Base-by-base conservation (phyloP, 1,140 invertebrate species). In the Prorops nasuta region DNA sequence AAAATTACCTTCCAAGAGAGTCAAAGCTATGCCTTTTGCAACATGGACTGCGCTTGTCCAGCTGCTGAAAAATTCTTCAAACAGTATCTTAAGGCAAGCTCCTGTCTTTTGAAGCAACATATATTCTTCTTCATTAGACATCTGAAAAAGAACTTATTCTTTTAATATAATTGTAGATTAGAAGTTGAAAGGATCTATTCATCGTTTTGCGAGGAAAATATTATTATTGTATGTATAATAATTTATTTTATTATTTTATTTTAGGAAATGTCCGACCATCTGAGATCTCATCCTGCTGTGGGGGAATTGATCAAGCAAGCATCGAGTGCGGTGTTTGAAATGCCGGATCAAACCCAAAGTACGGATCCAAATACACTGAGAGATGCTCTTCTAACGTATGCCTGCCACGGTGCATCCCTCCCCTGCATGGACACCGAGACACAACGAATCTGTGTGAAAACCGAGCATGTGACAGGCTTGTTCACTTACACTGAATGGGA, bases 21-120 rank as follows among this genome's bases (percentile, higher is more conserved):
- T 21, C 87, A 89, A 53, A 90, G 88, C 66, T 84, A 91, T 54
- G 83, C 85, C n/a, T 94, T 92, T 73, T 94, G 92, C 72, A 90
- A 89, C 64, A 80, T 84, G 3, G 87, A 93, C 58, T 91, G 89
- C 69, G 86, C 85, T 2, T 95, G 92, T 74, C 80, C 84, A 0
- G 84, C 88, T 41, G 85, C 86, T 4, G 87, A 89, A 24, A 71
- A 76, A 28, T 84, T 83, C 37, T 76, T 78, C 20, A 84, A 83
- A 71, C 82, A 69, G 59, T 60, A 74, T 32, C 41, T 59, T 1
- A 72, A 72, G 51, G 71, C 70, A 59, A n/a, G n/a, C n/a, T n/a
- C n/a, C n/a, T n/a, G n/a, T n/a, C n/a, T n/a, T n/a, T n/a, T n/a
- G n/a, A 49, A 40, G n/a, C n/a, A n/a, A n/a, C n/a, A n/a, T n/a